Evolutionary conservation across 2,888 invertebrate genomes (phyloP), one percentile per base, ranked within the genome.

Genomic region (Patella ulyssiponensis): DNA sequence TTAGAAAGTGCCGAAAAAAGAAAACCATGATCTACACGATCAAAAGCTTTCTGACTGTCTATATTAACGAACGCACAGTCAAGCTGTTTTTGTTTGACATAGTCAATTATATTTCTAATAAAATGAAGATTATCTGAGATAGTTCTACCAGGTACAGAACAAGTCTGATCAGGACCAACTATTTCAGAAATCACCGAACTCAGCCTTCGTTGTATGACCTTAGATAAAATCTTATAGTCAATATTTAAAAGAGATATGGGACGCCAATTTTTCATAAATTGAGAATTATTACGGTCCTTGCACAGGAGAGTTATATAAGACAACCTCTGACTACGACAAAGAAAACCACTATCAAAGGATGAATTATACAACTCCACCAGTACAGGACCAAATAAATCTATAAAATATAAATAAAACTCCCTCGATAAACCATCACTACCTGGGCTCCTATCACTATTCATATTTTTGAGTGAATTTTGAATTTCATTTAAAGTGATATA

Each of bases 241-340:
- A 81, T 53, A 79, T 84, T 82, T 58, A 85, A 58, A 70, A 84
- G 69, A 14, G 82, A 82, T 52, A 85, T 85, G 7, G 84, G 86
- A 23, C 83, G 69, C 73, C 82, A 84, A 71, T 79, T 79, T 79
- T 83, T 82, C 73, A 85, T 74, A 72, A 78, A 15, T 14, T 73
- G 23, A 12, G 76, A 44, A 58, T 82, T 76, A 69, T 69, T 52
- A 23, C 27, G 51, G 73, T 84, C 83, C 81, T 84, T 83, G 75
- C 82, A 82, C 53, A 85, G 53, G 27, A 81, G 74, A 52, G 79
- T 77, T 17, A 81, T 80, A 70, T 74, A 78, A 54, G 74, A 75
- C 7, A 69, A 23, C 69, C 78, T 78, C 54, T 76, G 76, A 23
- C 73, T 58, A 12, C 69, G 58, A 33, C 79, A 76, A 5, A 83